Evolutionary conservation across 1,140 invertebrate species (phyloP).

Genomic region (Chironomus striatipennis): DNA sequence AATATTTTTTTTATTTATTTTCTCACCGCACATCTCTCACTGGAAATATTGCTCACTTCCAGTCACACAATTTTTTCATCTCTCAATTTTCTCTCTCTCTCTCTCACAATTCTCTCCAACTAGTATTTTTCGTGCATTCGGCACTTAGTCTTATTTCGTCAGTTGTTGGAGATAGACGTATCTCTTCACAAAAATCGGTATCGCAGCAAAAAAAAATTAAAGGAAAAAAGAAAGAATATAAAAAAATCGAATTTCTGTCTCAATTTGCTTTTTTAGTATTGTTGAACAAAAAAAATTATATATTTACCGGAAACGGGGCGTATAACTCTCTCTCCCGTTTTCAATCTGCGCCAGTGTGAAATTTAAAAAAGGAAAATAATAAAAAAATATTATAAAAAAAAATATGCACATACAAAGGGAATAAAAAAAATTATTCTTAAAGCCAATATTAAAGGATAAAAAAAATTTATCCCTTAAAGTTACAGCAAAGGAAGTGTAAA

Average conservation of each 20-base stretch:
- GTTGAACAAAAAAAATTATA: background rate
- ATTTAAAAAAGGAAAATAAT: background rate
- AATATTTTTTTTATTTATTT: too few species aligned
- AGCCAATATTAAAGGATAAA: background rate
- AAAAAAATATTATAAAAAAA: background rate
- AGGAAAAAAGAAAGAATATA: background rate
- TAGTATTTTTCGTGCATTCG: background rate
- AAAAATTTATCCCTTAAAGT: background rate
- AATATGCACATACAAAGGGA: background rate
- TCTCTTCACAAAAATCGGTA: conserved; percentile 13
- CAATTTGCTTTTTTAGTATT: background rate
- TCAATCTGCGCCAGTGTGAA: background rate
- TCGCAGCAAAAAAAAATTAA: background rate
- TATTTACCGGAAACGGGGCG: background rate
- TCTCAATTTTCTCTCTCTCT: background rate
- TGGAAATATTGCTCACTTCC: background rate
- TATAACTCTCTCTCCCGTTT: background rate
- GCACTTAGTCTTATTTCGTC: conserved; percentile 11
- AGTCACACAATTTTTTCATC: background rate
- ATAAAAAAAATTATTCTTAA: background rate
- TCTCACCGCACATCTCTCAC: background rate
- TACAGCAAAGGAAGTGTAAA: too few species aligned
- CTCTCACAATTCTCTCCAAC: background rate
- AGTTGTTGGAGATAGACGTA: background rate
- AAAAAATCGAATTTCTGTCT: conserved; percentile 2